Base-by-base conservation (phyloP, 1,140 invertebrate genomes). In the Elysia chlorotica region DNA sequence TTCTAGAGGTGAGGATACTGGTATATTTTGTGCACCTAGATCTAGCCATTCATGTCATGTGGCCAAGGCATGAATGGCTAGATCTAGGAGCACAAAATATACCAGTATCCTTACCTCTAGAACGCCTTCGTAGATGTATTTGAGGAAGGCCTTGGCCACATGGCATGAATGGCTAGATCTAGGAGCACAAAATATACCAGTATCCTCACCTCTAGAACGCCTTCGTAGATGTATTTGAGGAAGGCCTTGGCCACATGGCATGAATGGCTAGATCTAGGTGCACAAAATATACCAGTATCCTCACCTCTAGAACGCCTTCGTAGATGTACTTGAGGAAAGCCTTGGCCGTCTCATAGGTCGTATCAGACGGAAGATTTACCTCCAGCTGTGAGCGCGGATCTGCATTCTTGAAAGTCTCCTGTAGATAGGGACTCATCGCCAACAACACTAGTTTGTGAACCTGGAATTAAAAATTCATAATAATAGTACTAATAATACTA, bases 361-460 rank as follows among this genome's bases (percentile, higher is more conserved):
- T 74, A 63, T 74, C 63, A 5, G 67, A 69, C 28, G 75, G 75
- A 41, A 76, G 56, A 53, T 74, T 76, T 21, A 76, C 72, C 56
- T 76, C 75, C 30, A 76, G 68, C 37, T 74, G 75, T 14, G 71
- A 71, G 3, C 67, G 73, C 19, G 75, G 71, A 53, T 76, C 73
- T 38, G 72, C 72, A 56, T 76, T 71, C 23, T 73, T 70, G 33
- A 76, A 74, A 0, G 75, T 79, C 25, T 73, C 74, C 73, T 78
- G 71, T 28, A 81, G 67, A 37, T 79, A 81, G 4, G 80, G 80
- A 62, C 79, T 79, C 30, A 77, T 77, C 23, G 80, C 79, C 38
- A 81, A 54, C 54, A 83, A 53, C 1, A 83, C 78, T 23, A 83
- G 69, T 69, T 77, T 79, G 67, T 83, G 82, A 2, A 79, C 74